Evolutionary conservation across 2,113 vertebrate species (phyloP), one percentile per base, ranked within the genome.

Genomic region (Pygoscelis antarcticus): DNA sequence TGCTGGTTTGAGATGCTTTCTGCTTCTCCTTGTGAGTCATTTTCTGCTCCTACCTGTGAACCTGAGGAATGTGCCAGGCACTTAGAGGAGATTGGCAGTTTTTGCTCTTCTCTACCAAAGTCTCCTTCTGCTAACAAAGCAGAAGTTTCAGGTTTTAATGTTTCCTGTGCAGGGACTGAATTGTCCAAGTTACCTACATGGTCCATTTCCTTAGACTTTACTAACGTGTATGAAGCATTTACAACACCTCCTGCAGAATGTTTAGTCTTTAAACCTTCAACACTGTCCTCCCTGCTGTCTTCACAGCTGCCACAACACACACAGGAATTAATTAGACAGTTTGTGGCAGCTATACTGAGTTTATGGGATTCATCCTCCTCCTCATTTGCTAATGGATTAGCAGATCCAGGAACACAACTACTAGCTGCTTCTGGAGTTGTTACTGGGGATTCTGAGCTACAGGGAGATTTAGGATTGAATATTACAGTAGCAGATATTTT

Each of bases 401-500:
- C 32, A 3, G 92, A 77, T 77, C 95, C 91, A 69, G 96, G 80
- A 66, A 70, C 6, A 42, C 92, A 70, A 17, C 40, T 79, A 68
- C 93, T 89, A 25, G 97, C 79, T 81, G 80, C 79, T 74, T 98
- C 97, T 13, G 91, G 95, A 65, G 85, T 51, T 10, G 93, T 70
- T 47, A 69, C 78, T 4, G 95, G 89, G 13, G 97, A 91, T 65
- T 94, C 99, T 4, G 98, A 96, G 93, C 98, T 93, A 76, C 98
- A 97, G 12, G 99, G 98, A 34, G 99, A 99, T 87, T 98, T 99
- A 80, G 99, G 99, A 79, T 99, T 99, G 98, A 99, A 99, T 96
- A 99, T 99, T 92, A 99, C 99, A 0, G 99, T 99, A 62, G 99
- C 99, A 3, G 99, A 99, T 84, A 99, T 98, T 97, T 99, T 99